These are phyloP conservation scores for Papilio machaon DNA, from an alignment of 1,140 invertebrate species.

Conservation along the genomic window DNA sequence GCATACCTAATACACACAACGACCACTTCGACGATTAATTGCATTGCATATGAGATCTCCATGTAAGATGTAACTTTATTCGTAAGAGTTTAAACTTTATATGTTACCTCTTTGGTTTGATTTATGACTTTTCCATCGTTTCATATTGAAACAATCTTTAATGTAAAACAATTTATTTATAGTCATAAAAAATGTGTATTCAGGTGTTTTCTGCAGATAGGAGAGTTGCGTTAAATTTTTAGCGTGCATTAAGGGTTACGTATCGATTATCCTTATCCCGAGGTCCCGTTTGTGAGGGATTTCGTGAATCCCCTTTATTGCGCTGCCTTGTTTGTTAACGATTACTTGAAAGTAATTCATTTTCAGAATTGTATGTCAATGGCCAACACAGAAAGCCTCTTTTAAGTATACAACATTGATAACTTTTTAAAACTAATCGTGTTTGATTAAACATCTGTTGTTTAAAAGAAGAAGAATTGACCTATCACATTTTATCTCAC, in stretches of 20 bases:
- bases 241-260: slow-evolving; percentile 25
- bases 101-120: background rate
- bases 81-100: too few species aligned
- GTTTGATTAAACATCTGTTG: too few species aligned
- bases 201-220: background rate
- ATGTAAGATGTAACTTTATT: too few species aligned
- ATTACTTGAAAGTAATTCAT: slow-evolving; percentile 31
- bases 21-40: too few species aligned
- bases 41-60: too few species aligned
- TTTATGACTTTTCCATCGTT: background rate
- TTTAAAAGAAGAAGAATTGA: too few species aligned
- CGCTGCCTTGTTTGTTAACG: slow-evolving; percentile 35
- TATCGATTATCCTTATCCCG: slow-evolving; percentile 35
- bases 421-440: too few species aligned
- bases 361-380: slow-evolving; percentile 11
- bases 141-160: background rate
- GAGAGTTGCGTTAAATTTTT: slow-evolving; percentile 10
- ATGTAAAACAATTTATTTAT: background rate
- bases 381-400: background rate
- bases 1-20: too few species aligned
- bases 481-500: too few species aligned
- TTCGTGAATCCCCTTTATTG: slow-evolving; percentile 35
- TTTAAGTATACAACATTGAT: too few species aligned
- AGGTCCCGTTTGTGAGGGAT: slow-evolving; percentile 25
- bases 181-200: background rate